Evolutionary conservation across 2,888 invertebrate genomes (phyloP).

Genomic region (Miltochrista miniata): DNA sequence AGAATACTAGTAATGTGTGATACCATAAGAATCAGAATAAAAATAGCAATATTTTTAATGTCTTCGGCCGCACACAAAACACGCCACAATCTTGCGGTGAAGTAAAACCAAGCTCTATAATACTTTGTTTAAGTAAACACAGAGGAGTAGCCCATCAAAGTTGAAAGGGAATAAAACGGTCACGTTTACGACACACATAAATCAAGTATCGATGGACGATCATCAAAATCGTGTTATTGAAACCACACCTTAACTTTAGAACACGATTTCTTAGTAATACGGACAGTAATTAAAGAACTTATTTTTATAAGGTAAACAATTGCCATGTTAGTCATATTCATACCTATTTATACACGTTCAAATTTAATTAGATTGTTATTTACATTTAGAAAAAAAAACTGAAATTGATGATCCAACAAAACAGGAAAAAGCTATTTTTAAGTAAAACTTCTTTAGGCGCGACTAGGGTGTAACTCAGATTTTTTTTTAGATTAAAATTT

Average conservation of each 20-base stretch:
- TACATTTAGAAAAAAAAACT: too few species aligned
- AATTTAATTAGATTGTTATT: too few species aligned
- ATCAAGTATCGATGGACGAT: conserved; percentile 66
- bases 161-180: conserved; percentile 65
- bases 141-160: conserved; percentile 50
- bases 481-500: too few species aligned
- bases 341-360: too few species aligned
- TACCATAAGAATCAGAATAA: background rate
- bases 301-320: too few species aligned
- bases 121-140: conserved; percentile 53
- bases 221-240: conserved; percentile 42
- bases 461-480: too few species aligned
- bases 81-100: conserved; percentile 31
- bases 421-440: too few species aligned
- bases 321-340: too few species aligned
- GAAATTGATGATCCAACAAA: too few species aligned
- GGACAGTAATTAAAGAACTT: conserved; percentile 34
- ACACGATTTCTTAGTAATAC: conserved; percentile 33
- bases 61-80: conserved; percentile 13
- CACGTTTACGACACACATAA: conserved; percentile 69
- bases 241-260: conserved; percentile 40
- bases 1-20: background rate
- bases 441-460: too few species aligned
- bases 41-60: conserved; percentile 1
- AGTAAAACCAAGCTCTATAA: conserved; percentile 29